phyloP scores from a whole-genome alignment of 2,888 invertebrate species.

The Branchinecta sandiegonensis region DNA sequence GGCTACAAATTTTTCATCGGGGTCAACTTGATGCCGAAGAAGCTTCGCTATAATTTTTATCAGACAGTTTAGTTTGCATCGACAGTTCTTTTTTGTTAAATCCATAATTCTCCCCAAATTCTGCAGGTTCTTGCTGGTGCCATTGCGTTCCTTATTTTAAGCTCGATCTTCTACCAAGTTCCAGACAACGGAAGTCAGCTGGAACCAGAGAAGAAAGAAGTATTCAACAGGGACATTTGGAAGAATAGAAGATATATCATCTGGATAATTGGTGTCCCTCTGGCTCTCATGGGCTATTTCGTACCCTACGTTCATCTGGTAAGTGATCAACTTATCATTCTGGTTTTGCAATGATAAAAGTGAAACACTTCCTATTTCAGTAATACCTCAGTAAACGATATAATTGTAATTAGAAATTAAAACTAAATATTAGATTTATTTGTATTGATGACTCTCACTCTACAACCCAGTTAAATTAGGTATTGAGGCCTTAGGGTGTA shows the following conservation, averaged over 20 bases:
- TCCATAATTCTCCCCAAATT: not conserved
- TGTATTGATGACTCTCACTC: no score
- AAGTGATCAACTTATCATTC: constrained; percentile 29
- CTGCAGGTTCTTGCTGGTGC: not conserved
- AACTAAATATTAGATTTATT: no score
- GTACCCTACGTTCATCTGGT: constrained; percentile 84
- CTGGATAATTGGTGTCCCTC: constrained; percentile 69
- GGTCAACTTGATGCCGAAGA: no score
- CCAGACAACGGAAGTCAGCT: not conserved
- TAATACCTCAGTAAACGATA: no score
- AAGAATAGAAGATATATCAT: constrained; percentile 62
- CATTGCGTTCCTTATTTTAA: constrained; percentile 4
- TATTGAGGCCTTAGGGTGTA: no score
- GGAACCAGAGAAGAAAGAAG: not conserved
- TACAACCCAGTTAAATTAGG: no score
- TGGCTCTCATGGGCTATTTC: constrained; percentile 73
- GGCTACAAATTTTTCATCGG: no score
- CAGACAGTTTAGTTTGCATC: no score
- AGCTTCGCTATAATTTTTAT: no score
- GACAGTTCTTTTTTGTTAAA: not conserved
- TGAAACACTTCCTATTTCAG: no score
- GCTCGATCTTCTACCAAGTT: constrained; percentile 9
- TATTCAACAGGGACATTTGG: constrained; percentile 42
- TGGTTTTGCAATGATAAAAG: no score
- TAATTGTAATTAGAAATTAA: no score